Base-by-base conservation (phyloP, 2,113 vertebrate species). In the Ammodytes dubius region DNA sequence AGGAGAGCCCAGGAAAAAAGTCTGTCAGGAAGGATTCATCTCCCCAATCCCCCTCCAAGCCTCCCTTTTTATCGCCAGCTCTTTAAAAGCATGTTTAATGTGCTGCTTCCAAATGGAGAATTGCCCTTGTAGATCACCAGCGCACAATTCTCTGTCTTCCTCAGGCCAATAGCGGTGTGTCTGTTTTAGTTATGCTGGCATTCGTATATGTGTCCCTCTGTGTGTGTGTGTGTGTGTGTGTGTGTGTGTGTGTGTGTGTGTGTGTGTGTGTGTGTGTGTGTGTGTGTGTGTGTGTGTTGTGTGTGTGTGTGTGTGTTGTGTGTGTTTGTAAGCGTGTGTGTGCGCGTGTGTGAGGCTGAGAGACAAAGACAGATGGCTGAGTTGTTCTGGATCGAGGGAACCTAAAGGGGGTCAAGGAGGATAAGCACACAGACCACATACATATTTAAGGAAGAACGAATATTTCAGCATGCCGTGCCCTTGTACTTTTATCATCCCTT, bases 51-150 rank as follows among this genome's bases (percentile, higher is more conserved):
- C 66, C 27, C 27, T 27, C 27, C 73, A 42, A 68, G 80, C 76
- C 61, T 73, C 58, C 47, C 73, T 77, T 89, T 90, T 91, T 89
- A 92, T 82, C 49, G 27, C 88, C 77, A 15, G 81, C 80, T 88
- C 79, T 91, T 89, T 90, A 90, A 89, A 87, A 86, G 87, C 74
- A 60, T 89, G 87, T 91, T 92, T 90, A 86, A 89, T 85, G 86
- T 13, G 56, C 58, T 70, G 52, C 66, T 77, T 27, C 76, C 82
- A 88, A 93, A 92, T 87, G 70, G 83, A 83, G 86, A 92, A 91
- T 86, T 86, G 88, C 79, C 63, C 86, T 81, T 82, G 63, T 91
- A 89, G 79, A 92, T 92, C 90, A 88, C 79, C 70, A 35, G 35
- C 54, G 57, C 75, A 74, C 83, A 89, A 73, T 85, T 71, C 68